Evolutionary conservation across 2,888 invertebrate genomes (phyloP).

Genomic region (Arctia plantaginis): DNA sequence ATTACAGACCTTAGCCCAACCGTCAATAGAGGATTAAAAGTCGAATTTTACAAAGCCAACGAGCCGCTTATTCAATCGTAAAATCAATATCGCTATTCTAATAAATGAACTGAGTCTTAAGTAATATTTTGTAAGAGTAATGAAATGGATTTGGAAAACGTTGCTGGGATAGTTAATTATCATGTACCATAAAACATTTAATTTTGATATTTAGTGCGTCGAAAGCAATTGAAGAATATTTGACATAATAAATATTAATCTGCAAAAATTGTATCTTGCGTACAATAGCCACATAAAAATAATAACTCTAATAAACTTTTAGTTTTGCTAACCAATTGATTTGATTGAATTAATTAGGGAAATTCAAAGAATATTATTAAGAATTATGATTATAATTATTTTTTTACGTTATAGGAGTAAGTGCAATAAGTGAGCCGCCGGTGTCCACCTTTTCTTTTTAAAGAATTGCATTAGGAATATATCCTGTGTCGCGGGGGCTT

Average conservation of each 20-base stretch:
- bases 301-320: background rate
- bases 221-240: background rate
- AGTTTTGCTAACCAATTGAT: too few relatives aligned
- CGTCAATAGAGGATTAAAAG: conserved; percentile 79
- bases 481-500: too few relatives aligned
- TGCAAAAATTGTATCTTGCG: background rate
- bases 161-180: background rate
- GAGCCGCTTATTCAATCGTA: conserved; percentile 74
- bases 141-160: conserved; percentile 2
- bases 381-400: too few relatives aligned
- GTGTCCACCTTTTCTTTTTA: too few relatives aligned
- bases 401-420: too few relatives aligned
- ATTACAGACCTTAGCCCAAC: conserved; percentile 64
- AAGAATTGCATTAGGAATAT: too few relatives aligned
- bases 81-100: conserved; percentile 69
- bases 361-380: too few relatives aligned
- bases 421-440: too few relatives aligned
- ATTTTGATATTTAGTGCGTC: background rate
- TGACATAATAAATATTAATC: background rate
- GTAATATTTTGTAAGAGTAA: conserved; percentile 42
- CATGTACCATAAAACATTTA: background rate
- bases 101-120: conserved; percentile 56
- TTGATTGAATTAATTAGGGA: too few relatives aligned
- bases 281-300: background rate
- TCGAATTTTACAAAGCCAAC: conserved; percentile 72